These are phyloP conservation scores for Silurus asotus DNA, from an alignment of 2,113 vertebrate genomes.

Conservation along the genomic window DNA sequence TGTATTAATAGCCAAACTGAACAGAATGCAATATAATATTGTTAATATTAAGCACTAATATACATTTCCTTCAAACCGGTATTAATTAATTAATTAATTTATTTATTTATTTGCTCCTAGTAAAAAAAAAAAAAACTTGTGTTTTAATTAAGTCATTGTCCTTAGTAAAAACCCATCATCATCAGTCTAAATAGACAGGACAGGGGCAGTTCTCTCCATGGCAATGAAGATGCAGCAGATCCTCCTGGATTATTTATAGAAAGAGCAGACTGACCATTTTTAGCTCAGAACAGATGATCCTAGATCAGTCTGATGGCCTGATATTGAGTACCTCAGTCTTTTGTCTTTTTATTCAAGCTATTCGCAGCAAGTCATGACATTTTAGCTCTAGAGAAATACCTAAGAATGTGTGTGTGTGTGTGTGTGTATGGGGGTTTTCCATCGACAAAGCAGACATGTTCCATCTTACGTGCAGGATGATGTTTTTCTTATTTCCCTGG, in stretches of 20 bases:
- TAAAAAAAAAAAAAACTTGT: background rate
- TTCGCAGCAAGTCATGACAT: background rate
- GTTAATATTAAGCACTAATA: background rate
- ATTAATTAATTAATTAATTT: background rate
- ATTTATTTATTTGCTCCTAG: slow-evolving; percentile 4
- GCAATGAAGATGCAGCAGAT: slow-evolving; percentile 36
- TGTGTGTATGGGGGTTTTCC: too few relatives aligned
- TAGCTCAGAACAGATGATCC: slow-evolving; percentile 39
- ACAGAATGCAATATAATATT: background rate
- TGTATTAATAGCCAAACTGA: background rate
- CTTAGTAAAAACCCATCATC: slow-evolving; percentile 23
- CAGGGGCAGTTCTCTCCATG: slow-evolving; percentile 36
- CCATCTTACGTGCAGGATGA: background rate
- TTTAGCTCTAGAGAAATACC: background rate
- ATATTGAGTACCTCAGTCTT: background rate
- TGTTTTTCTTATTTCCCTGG: slow-evolving; percentile 22
- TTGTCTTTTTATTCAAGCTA: background rate
- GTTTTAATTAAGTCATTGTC: slow-evolving; percentile 42
- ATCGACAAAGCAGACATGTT: background rate
- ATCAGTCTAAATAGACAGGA: slow-evolving; percentile 37
- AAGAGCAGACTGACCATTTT: slow-evolving; percentile 32
- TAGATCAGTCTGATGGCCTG: slow-evolving; percentile 7
- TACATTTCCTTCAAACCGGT: background rate
- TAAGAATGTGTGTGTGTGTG: background rate
- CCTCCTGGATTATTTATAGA: slow-evolving; percentile 52